Base-by-base conservation (phyloP, 2,797 vertebrate genomes). In the Scolopax bukidnonensis region DNA sequence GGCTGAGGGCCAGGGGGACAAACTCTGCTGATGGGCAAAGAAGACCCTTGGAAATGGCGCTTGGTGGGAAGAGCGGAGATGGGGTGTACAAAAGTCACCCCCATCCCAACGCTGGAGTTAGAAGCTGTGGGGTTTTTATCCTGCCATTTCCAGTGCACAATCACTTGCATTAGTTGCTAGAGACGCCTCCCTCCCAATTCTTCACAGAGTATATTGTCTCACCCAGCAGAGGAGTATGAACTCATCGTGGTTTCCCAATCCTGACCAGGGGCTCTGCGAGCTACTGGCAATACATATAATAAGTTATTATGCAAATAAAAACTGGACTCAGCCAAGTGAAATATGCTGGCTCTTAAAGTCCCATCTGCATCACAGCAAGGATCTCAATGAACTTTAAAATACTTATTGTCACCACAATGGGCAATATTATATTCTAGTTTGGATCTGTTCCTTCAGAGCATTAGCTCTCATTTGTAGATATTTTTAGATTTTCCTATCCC, bases 201-300 rank as follows among this genome's bases (percentile, higher is more conserved):
- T 50, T 77, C 28, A 1, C 80, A 13, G 70, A 91, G 71, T 81
- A 73, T 41, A 71, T 84, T 87, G 87, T 87, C 78, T 60, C 90
- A 85, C 84, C 90, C 64, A 79, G 85, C 93, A 76, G 73, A 71
- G 85, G 63, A 76, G 68, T 16, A 90, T 94, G 93, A 95, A 95
- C 94, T 96, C 96, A 93, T 93, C 50, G 74, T 84, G 94, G 94
- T 94, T 93, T 95, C 96, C 88, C 93, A 96, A 93, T 43, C 80
- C 96, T 70, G 77, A 94, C 48, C 74, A 41, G 82, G 90, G 89
- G 87, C 87, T 96, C 96, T 6, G 57, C 0, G 74, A 94, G 93
- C 95, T 95, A 95, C 94, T 96, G 96, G 96, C 96, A 95, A 95
- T 96, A 87, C 96, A 95, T 94, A 93, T 96, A 94, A 95, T 91